Evolutionary conservation across 2,888 invertebrate genomes (phyloP).

Genomic region (Mythimna ferrago): DNA sequence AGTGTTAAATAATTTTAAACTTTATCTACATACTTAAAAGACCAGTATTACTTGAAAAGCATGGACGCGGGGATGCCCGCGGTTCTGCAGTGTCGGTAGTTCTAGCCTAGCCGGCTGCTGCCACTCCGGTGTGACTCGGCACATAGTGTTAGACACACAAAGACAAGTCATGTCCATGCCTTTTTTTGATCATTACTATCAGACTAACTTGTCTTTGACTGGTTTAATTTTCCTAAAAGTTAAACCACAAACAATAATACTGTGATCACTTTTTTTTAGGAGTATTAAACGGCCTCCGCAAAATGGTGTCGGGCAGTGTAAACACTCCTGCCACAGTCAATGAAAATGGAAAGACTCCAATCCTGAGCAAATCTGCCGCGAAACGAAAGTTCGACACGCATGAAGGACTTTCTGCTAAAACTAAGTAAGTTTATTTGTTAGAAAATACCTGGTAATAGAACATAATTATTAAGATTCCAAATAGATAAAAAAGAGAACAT

Average conservation of each 20-base stretch:
- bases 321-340: conserved; percentile 88
- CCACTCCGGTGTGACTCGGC: too few species aligned
- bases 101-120: too few species aligned
- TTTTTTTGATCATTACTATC: too few species aligned
- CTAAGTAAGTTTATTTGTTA: conserved; percentile 88
- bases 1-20: too few species aligned
- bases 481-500: background rate
- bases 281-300: conserved; percentile 94
- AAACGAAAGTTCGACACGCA: conserved; percentile 92
- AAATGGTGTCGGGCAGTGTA: conserved; percentile 93
- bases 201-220: background rate
- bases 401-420: conserved; percentile 92
- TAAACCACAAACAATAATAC: background rate
- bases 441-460: background rate
- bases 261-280: conserved; percentile 82
- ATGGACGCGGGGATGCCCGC: too few species aligned
- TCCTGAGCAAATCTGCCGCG: conserved; percentile 91
- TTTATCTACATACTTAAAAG: too few species aligned
- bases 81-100: too few species aligned
- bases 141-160: too few species aligned
- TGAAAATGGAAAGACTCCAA: conserved; percentile 89
- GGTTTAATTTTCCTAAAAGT: background rate
- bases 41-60: too few species aligned
- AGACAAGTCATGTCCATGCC: too few species aligned
- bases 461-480: background rate